Conservation (phyloP, 2,888 invertebrate genomes). For the Pterostichus madidus region DNA sequence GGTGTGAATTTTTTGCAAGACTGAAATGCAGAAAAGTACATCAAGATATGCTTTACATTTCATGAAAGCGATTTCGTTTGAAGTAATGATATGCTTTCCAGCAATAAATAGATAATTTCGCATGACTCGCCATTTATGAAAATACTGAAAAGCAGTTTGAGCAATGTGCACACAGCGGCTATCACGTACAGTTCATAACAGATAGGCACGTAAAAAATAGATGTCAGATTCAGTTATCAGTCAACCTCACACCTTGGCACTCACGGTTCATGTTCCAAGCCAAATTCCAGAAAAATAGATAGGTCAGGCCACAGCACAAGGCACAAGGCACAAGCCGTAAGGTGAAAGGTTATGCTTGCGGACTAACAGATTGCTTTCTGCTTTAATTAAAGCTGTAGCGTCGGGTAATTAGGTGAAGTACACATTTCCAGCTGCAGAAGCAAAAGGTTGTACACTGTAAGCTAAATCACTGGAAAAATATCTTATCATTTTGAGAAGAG, state of each 20-base stretch:
- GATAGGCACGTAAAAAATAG: slow-evolving; percentile 28
- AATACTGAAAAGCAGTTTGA: no score
- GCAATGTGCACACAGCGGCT: background rate
- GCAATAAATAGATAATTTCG: no score
- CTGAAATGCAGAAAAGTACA: no score
- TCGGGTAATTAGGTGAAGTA: background rate
- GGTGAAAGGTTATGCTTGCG: slow-evolving; percentile 14
- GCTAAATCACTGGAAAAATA: background rate
- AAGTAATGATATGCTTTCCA: no score
- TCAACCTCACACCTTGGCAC: background rate
- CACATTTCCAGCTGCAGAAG: slow-evolving; percentile 18
- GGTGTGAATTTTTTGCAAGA: no score
- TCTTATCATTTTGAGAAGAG: background rate
- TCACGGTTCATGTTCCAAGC: background rate
- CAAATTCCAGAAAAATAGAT: slow-evolving; percentile 10
- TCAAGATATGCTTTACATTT: no score
- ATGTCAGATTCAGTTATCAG: slow-evolving; percentile 12
- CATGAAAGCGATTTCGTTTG: no score
- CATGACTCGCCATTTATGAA: no score
- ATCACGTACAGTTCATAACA: background rate
- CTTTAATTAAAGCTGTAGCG: slow-evolving; percentile 11
- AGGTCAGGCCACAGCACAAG: slow-evolving; percentile 13
- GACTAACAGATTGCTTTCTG: slow-evolving; percentile 6
- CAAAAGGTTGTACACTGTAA: slow-evolving; percentile 6
- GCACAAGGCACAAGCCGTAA: background rate